These are phyloP conservation scores for Eonycteris spelaea DNA, from an alignment of 2,113 vertebrate genomes.

Conservation along the genomic window DNA sequence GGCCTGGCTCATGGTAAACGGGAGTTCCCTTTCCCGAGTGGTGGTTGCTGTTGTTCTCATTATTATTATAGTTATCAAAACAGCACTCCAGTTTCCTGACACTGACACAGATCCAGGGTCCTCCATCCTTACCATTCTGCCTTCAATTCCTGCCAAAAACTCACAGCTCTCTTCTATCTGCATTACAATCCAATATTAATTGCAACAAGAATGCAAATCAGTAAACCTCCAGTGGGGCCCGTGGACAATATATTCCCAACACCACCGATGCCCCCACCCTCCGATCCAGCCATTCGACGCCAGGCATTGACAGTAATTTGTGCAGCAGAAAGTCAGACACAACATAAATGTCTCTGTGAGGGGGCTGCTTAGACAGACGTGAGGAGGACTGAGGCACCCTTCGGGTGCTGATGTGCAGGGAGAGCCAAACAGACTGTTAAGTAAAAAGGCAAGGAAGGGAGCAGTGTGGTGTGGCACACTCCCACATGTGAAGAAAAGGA, in stretches of 20 bases:
- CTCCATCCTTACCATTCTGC: neutral
- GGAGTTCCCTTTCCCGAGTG: neutral
- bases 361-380: neutral
- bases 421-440: neutral
- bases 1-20: neutral
- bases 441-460: neutral
- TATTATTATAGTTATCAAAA: neutral
- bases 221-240: neutral
- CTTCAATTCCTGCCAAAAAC: neutral
- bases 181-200: neutral
- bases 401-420: neutral
- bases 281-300: neutral
- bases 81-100: neutral
- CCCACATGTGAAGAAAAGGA: neutral
- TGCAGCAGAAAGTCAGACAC: neutral
- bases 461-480: neutral
- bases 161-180: neutral
- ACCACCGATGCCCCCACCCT: no score
- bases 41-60: neutral
- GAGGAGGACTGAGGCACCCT: neutral
- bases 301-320: neutral
- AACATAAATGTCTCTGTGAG: neutral
- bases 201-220: neutral
- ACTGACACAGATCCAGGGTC: neutral
- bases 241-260: neutral